phyloP scores from a whole-genome alignment of 1,140 invertebrate species.

The Saccostrea cuccullata region DNA sequence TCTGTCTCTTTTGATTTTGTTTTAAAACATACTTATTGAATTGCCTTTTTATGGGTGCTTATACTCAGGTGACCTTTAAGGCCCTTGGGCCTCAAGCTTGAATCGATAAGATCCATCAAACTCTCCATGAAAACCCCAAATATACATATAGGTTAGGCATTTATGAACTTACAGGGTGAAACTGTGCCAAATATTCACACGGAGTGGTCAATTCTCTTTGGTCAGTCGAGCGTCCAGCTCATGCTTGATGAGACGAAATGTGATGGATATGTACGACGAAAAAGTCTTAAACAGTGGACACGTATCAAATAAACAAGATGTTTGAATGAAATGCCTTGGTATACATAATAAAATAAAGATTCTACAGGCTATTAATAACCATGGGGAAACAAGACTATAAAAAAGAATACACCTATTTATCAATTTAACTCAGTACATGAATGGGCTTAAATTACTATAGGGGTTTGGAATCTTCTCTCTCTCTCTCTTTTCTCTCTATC shows the following conservation, averaged over 20 bases:
- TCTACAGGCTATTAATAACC: background rate
- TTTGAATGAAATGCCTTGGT: background rate
- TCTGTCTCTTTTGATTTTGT: too few relatives aligned
- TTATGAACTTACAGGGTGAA: background rate
- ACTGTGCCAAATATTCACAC: constrained; percentile 2
- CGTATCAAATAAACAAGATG: background rate
- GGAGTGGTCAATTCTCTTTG: constrained; percentile 15
- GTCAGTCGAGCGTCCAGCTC: background rate
- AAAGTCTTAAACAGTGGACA: background rate
- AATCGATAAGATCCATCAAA: background rate
- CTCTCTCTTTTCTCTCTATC: background rate
- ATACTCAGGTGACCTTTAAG: too few relatives aligned
- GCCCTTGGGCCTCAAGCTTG: too few relatives aligned
- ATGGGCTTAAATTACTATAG: background rate
- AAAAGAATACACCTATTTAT: background rate
- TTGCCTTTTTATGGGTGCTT: too few relatives aligned
- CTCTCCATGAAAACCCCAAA: background rate
- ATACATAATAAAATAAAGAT: too few relatives aligned
- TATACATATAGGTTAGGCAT: background rate
- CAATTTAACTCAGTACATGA: background rate
- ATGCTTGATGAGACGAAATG: background rate
- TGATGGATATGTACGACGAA: constrained; percentile 4
- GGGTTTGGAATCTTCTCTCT: background rate
- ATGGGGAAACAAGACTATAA: background rate
- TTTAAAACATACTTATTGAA: too few relatives aligned